phyloP scores from a whole-genome alignment of 2,113 vertebrate species.

The Pandion haliaetus region DNA sequence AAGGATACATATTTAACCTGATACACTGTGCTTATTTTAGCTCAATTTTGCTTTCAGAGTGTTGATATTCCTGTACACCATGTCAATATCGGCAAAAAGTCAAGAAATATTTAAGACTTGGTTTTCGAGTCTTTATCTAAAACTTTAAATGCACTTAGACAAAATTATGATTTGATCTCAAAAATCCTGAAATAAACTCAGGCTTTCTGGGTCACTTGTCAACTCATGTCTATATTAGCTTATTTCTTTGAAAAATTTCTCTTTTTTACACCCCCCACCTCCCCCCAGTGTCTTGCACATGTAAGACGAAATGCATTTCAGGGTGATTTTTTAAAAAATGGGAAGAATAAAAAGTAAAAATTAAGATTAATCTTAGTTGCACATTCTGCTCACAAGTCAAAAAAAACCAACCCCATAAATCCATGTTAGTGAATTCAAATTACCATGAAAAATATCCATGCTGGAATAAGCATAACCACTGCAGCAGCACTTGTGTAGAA shows the following conservation, averaged over 20 bases:
- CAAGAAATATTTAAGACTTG: not conserved
- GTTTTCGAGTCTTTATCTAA: not conserved
- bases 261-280: not conserved
- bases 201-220: not conserved
- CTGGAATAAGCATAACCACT: slow-evolving; percentile 90
- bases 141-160: not conserved
- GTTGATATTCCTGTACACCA: not conserved
- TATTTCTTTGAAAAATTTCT: not conserved
- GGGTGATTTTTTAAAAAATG: not conserved
- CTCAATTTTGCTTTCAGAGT: not conserved
- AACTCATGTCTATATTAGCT: not conserved
- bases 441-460: slow-evolving; percentile 94
- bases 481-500: slow-evolving; percentile 96
- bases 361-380: not conserved
- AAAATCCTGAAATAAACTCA: not conserved
- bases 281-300: not conserved
- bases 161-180: not conserved
- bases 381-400: not conserved
- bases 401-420: not conserved
- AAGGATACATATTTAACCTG: not conserved
- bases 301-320: not conserved
- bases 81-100: not conserved
- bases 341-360: not conserved
- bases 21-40: not conserved
- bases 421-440: not conserved